Evolutionary conservation across 1,140 invertebrate species (phyloP), one percentile per base, ranked within the genome.

Genomic region (Rhynchophorus ferrugineus): DNA sequence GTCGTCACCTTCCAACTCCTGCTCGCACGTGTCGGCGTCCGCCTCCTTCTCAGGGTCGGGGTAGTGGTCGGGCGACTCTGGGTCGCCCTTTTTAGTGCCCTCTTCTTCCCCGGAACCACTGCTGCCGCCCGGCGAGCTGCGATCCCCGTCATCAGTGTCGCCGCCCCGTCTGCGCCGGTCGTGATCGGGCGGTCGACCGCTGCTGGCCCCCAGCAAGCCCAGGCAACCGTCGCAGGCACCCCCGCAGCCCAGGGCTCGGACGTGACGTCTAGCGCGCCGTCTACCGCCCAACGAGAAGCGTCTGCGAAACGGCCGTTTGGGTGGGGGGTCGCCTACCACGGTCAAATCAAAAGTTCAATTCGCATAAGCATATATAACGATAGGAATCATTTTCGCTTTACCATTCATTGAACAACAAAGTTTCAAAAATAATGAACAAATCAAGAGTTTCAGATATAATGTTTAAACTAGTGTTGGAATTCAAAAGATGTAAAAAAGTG

Each of bases 181-280:
- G 7, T 13, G 54, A 37, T 63, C 58, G 54, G 63, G 60, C 33
- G 60, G 63, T 17, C 63, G 57, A 38, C 58, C 57, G 46, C 57
- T 21, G 38, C 17, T 49, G 53, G 57, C 56, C 56, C 63, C 61
- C 60, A 61, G 57, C 56, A 62, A 43, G 16, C 29, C 51, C 50
- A 64, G 57, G 55, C 59, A 62, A 52, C 61, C 57, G 59, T 64
- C 62, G 58, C 61, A 62, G 57, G 62, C 61, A 49, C 57, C 62
- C 46, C 59, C 61, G 20, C 52, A 54, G 9, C 52, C 52, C 38
- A 49, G 20, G 29, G 42, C 52, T 20, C 36, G 54, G 34, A 45
- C 42, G 35, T 47, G 47, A 11, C 47, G 54, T 3, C 54, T 19
- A 7, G 54, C 35, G 34, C 21, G 49, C 13, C 41, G 18, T 14